These are phyloP conservation scores for Melanostoma scalare DNA, from an alignment of 2,888 invertebrate genomes.

Conservation along the genomic window DNA sequence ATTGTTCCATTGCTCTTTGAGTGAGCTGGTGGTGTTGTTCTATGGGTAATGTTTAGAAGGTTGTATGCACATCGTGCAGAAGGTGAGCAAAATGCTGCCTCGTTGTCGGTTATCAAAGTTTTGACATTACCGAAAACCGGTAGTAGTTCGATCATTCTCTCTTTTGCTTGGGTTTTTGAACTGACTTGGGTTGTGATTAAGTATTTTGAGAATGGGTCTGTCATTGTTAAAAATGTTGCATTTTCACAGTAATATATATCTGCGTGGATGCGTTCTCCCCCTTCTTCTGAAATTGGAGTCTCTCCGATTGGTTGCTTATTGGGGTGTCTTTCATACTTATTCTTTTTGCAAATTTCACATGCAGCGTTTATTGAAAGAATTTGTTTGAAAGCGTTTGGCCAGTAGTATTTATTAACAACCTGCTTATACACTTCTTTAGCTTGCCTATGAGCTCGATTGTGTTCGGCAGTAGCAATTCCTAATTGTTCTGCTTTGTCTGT, in stretches of 20 bases:
- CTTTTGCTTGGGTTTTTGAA: constrained; percentile 1
- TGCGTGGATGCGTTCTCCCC: constrained; percentile 19
- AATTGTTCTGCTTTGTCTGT: constrained; percentile 18
- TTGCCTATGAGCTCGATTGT: constrained; percentile 31
- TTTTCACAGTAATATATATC: constrained; percentile 18
- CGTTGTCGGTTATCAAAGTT: neutral
- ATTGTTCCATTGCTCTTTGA: constrained; percentile 11
- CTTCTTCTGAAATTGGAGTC: constrained; percentile 11
- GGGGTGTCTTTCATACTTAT: constrained; percentile 21
- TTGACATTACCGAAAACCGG: constrained; percentile 1
- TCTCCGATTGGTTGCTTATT: constrained; percentile 31
- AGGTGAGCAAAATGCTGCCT: neutral
- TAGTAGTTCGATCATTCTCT: constrained; percentile 4
- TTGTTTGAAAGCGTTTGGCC: constrained; percentile 20
- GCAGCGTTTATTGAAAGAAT: constrained; percentile 10
- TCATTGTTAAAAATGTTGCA: constrained; percentile 15
- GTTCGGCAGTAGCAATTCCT: constrained; percentile 1
- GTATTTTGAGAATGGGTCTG: constrained; percentile 5
- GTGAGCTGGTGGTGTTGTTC: neutral
- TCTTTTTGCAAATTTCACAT: constrained; percentile 26
- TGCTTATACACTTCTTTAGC: constrained; percentile 26
- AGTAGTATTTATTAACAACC: constrained; percentile 22
- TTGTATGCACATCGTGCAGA: too few species aligned
- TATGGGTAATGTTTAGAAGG: too few species aligned
- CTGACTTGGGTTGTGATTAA: constrained; percentile 9